Evolutionary conservation across 2,888 invertebrate species (phyloP).

Genomic region (Campaea margaritaria): DNA sequence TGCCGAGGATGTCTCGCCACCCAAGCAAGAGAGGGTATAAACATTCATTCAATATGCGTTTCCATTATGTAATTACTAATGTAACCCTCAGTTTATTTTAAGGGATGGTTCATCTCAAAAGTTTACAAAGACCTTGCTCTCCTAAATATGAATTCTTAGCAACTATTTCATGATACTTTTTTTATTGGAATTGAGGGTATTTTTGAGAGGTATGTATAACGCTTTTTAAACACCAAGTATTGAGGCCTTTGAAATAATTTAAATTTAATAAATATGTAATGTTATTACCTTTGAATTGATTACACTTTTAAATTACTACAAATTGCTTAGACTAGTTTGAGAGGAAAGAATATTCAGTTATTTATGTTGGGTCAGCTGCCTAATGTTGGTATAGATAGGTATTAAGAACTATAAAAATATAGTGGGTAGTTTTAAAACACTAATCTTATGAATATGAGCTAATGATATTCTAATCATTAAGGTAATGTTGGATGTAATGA

Average conservation of each 20-base stretch:
- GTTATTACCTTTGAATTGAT: neutral
- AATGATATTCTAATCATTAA: conserved; percentile 51
- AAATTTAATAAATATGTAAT: conserved; percentile 28
- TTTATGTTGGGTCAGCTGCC: conserved; percentile 8
- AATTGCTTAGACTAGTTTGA: conserved; percentile 2
- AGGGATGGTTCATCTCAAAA: conserved; percentile 79
- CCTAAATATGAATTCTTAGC: conserved; percentile 12
- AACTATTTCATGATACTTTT: conserved; percentile 31
- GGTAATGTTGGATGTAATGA: conserved; percentile 32
- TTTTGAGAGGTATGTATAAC: conserved; percentile 28
- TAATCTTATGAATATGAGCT: conserved; percentile 85
- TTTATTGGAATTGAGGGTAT: conserved; percentile 43
- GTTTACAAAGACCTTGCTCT: conserved; percentile 70
- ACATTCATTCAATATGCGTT: conserved; percentile 33
- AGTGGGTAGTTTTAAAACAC: conserved; percentile 57
- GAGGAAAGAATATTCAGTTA: conserved; percentile 4
- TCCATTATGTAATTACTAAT: conserved; percentile 50
- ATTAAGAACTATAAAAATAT: conserved; percentile 31
- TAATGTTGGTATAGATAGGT: conserved; percentile 30
- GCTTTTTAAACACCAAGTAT: conserved; percentile 65
- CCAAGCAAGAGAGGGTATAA: conserved; percentile 79
- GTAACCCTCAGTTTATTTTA: conserved; percentile 74
- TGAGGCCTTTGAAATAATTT: conserved; percentile 72
- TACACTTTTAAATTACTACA: neutral
- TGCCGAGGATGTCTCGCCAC: conserved; percentile 77